Base-by-base conservation (phyloP, 2,888 invertebrate genomes). In the Perizoma affinitatum region DNA sequence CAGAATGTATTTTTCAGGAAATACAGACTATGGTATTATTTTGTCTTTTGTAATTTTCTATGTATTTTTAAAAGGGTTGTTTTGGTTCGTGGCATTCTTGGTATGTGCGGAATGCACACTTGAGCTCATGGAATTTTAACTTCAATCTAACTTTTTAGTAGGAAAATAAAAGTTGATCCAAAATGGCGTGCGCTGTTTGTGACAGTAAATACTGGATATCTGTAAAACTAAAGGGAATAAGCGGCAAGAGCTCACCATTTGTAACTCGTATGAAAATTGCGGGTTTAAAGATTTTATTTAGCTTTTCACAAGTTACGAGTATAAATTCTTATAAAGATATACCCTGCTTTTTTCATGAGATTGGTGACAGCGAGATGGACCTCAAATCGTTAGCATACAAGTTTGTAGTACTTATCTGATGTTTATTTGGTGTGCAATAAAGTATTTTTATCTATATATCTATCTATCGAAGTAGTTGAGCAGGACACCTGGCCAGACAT, bases 181-280 rank as follows among this genome's bases (percentile, higher is more conserved):
- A 53, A 61, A 59, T 69, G 67, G 22, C 22, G 22, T 75, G 38
- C 69, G 73, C 73, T 76, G 78, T 76, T 74, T 71, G 74, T 74
- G 80, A 80, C 82, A 81, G 76, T 77, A 80, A 80, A 79, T 82
- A 61, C 52, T 68, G 70, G 78, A 40, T 86, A 86, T 88, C 88
- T 87, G 86, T 86, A 80, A 77, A 73, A 75, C 87, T 78, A 76
- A 50, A 42, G 88, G 86, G 88, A 79, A 78, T 82, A 69, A 64
- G 71, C 70, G 79, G 73, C 76, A 76, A 79, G 80, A 80, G 76
- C 78, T 71, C 72, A 74, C 77, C 82, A 86, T 84, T 83, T 81
- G 68, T 60, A 65, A 87, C 88, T 84, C 87, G 57, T 8, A 84
- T 72, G 88, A 74, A 81, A 82, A 76, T 79, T 87, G 41, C 50